Conservation (phyloP, 1,140 invertebrate species). For the Drosophila santomea region DNA sequence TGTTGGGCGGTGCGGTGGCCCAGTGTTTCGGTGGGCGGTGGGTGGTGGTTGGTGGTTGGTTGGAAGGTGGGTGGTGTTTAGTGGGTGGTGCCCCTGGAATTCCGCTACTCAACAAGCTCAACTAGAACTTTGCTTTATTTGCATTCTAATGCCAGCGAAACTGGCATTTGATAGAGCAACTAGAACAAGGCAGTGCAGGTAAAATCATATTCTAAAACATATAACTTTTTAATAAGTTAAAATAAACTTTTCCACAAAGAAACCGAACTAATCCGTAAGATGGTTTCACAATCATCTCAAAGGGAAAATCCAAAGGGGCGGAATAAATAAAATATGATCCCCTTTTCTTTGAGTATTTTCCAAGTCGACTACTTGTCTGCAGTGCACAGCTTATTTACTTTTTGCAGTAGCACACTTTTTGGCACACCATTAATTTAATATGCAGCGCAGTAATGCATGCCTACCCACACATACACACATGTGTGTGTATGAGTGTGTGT, state of each 20-base stretch:
- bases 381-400: slow-evolving; percentile 5
- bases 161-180: background rate
- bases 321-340: too few relatives aligned
- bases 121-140: slow-evolving; percentile 12
- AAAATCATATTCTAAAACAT: too few relatives aligned
- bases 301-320: too few relatives aligned
- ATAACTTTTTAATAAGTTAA: too few relatives aligned
- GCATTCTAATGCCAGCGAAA: slow-evolving; percentile 10
- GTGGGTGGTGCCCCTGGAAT: background rate
- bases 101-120: background rate
- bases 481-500: slow-evolving; percentile 2
- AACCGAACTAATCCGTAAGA: background rate
- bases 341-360: too few relatives aligned
- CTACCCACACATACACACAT: slow-evolving; percentile 1
- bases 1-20: background rate
- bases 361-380: background rate
- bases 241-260: too few relatives aligned
- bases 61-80: too few relatives aligned
- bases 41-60: background rate
- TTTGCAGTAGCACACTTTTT: slow-evolving; percentile 64
- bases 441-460: slow-evolving; percentile 50
- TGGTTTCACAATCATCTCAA: background rate
- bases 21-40: background rate
- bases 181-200: background rate
- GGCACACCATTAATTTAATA: slow-evolving; percentile 75